phyloP scores from a whole-genome alignment of 1,140 invertebrate species.

The Nasonia giraulti region DNA sequence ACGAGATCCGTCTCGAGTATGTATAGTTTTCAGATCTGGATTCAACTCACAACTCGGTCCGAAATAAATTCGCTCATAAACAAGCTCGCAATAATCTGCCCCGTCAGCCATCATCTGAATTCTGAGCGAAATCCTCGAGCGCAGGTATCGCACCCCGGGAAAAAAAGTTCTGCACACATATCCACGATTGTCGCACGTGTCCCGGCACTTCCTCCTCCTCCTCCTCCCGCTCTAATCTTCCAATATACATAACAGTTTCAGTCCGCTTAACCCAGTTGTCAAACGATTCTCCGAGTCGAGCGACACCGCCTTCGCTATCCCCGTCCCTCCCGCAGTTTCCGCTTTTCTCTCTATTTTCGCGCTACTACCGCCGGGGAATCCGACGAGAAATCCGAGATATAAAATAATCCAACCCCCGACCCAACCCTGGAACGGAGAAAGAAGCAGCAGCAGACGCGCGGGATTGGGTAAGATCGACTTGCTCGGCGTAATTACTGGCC shows the following conservation, averaged over 20 bases:
- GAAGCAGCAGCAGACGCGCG: constrained; percentile 1
- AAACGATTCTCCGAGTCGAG: background rate
- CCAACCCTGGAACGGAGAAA: background rate
- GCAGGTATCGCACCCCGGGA: background rate
- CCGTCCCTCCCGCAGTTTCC: background rate
- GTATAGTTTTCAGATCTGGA: too few species aligned
- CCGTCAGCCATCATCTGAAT: background rate
- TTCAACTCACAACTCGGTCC: too few species aligned
- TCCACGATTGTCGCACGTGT: background rate
- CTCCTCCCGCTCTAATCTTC: background rate
- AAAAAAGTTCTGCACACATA: background rate
- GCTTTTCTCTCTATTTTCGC: constrained; percentile 7
- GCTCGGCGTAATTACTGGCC: constrained; percentile 33
- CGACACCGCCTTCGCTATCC: background rate
- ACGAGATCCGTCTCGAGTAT: too few species aligned
- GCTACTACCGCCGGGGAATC: background rate
- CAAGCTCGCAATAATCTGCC: background rate
- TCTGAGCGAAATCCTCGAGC: background rate
- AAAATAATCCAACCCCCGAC: constrained; percentile 29
- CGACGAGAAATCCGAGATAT: constrained; percentile 32
- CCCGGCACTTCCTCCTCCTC: background rate
- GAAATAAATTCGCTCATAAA: background rate
- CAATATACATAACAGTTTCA: constrained; percentile 20
- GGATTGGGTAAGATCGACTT: constrained; percentile 15
- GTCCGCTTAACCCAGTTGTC: constrained; percentile 29